These are phyloP conservation scores for Bradysia coprophila DNA, from an alignment of 1,140 invertebrate genomes.

Conservation along the genomic window DNA sequence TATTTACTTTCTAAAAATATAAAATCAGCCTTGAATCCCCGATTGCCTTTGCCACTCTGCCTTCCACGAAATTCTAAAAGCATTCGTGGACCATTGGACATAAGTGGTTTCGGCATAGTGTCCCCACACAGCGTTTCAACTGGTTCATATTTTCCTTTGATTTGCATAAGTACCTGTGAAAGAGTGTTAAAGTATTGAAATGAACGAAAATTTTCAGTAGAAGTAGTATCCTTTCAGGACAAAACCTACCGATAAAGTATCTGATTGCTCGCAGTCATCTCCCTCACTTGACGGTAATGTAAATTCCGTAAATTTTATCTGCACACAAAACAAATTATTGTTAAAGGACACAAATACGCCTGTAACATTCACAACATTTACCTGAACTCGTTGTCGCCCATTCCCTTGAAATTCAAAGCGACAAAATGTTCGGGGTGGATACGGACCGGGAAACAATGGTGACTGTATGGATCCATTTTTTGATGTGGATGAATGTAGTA, in stretches of 20 bases:
- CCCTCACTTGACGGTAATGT: slow-evolving; percentile 17
- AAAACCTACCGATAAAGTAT: slow-evolving; percentile 11
- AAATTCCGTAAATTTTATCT: slow-evolving; percentile 20
- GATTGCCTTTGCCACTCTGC: slow-evolving; percentile 44
- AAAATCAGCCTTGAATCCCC: slow-evolving; percentile 74
- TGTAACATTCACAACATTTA: slow-evolving; percentile 50
- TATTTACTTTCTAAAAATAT: slow-evolving; percentile 72
- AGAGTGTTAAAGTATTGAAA: no score
- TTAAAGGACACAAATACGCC: background rate
- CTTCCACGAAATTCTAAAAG: slow-evolving; percentile 64
- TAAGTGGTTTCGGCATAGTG: slow-evolving; percentile 57
- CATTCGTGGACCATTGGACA: slow-evolving; percentile 73
- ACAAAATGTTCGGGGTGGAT: slow-evolving; percentile 53
- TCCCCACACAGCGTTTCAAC: slow-evolving; percentile 70
- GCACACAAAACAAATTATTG: slow-evolving; percentile 19
- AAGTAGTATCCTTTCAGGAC: no score
- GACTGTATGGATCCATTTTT: slow-evolving; percentile 65
- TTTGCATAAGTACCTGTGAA: slow-evolving; percentile 12
- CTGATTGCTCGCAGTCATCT: slow-evolving; percentile 11
- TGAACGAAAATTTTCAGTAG: no score
- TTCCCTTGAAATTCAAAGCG: slow-evolving; percentile 69
- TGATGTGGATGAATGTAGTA: slow-evolving; percentile 56
- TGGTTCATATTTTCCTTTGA: slow-evolving; percentile 13
- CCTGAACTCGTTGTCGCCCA: slow-evolving; percentile 58
- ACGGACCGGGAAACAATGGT: slow-evolving; percentile 53